These are phyloP conservation scores for Cheilosia pagana DNA, from an alignment of 2,888 invertebrate species.

Conservation along the genomic window DNA sequence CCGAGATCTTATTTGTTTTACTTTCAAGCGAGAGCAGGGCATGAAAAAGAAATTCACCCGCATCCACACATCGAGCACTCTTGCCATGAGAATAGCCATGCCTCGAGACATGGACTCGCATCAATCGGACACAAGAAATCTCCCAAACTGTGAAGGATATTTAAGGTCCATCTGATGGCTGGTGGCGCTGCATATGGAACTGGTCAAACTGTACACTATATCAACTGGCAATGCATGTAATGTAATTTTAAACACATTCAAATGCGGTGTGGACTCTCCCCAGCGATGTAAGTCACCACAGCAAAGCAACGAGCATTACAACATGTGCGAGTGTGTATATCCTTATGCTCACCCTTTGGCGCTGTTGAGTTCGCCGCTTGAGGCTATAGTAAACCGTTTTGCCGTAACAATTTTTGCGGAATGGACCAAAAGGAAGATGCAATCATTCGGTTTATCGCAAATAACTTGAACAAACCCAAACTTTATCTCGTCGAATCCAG, in stretches of 20 bases:
- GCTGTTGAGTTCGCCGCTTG: conserved; percentile 12
- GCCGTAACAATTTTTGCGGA: conserved; percentile 63
- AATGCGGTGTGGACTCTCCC: conserved; percentile 19
- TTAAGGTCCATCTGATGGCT: too few relatives aligned
- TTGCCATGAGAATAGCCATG: conserved; percentile 49
- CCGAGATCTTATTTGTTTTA: conserved; percentile 68
- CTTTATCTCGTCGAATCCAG: conserved; percentile 71
- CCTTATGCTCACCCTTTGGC: conserved; percentile 15
- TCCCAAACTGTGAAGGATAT: conserved; percentile 26
- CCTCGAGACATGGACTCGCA: conserved; percentile 35
- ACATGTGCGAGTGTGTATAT: neutral
- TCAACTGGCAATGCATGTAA: conserved; percentile 34
- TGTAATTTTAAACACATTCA: conserved; percentile 65
- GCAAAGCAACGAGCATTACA: conserved; percentile 42
- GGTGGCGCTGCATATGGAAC: conserved; percentile 57
- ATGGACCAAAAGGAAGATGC: conserved; percentile 66
- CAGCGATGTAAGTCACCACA: conserved; percentile 3
- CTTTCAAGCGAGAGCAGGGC: conserved; percentile 35
- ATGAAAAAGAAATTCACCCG: conserved; percentile 36
- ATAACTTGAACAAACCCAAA: conserved; percentile 70
- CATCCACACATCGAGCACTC: conserved; percentile 14
- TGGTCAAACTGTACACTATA: conserved; percentile 45
- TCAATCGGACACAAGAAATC: conserved; percentile 47
- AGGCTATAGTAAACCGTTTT: conserved; percentile 57
- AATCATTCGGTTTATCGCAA: conserved; percentile 72